phyloP scores from a whole-genome alignment of 2,797 vertebrate species.

The Ctenopoma kingsleyae region DNA sequence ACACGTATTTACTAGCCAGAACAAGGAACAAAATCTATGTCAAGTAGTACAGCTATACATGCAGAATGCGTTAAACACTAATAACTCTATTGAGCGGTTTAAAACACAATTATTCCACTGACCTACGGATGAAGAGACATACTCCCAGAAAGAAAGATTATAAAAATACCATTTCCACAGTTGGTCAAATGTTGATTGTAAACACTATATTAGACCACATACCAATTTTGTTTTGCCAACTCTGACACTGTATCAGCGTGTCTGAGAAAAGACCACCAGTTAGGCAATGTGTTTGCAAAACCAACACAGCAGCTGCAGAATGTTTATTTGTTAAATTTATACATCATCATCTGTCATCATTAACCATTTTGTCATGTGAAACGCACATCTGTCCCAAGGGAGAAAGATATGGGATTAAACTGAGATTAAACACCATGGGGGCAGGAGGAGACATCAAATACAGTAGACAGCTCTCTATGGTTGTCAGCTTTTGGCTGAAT shows the following conservation, averaged over 20 bases:
- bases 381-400: neutral
- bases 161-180: conserved; percentile 14
- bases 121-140: neutral
- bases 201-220: conserved; percentile 21
- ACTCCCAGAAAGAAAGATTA: conserved; percentile 8
- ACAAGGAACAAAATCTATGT: neutral
- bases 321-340: conserved; percentile 20
- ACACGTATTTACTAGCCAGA: neutral
- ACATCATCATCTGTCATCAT: conserved; percentile 7
- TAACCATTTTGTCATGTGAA: conserved; percentile 10
- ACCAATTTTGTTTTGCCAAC: conserved; percentile 10
- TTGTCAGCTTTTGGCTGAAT: conserved; percentile 1
- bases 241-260: neutral
- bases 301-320: conserved; percentile 25
- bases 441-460: neutral
- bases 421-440: neutral
- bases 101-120: neutral
- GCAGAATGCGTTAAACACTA: neutral
- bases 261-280: conserved; percentile 15
- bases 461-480: neutral
- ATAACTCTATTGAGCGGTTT: neutral
- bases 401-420: conserved; percentile 1
- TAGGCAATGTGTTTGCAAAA: conserved; percentile 26
- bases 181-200: conserved; percentile 8
- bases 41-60: neutral